Conservation (phyloP, 2,888 invertebrate genomes). For the Chymomyza procnemis region DNA sequence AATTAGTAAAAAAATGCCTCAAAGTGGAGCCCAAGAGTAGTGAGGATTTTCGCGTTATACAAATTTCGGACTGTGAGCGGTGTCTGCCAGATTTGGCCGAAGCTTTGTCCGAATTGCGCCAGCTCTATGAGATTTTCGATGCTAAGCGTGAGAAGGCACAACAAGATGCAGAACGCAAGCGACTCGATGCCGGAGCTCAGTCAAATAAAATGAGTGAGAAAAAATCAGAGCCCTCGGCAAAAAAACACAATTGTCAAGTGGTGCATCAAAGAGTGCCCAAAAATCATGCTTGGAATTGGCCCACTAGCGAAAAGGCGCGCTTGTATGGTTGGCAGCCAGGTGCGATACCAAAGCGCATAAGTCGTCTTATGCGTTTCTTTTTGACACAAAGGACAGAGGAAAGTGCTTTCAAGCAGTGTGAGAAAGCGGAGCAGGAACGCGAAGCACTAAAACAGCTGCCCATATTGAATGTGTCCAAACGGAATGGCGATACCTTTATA, state of each 20-base stretch:
- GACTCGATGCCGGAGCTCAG: not conserved
- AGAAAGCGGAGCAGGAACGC: slow-evolving; percentile 66
- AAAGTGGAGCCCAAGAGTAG: slow-evolving; percentile 30
- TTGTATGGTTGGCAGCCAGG: slow-evolving; percentile 76
- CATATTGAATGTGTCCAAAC: slow-evolving; percentile 82
- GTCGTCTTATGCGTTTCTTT: slow-evolving; percentile 75
- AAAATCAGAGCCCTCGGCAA: slow-evolving; percentile 60
- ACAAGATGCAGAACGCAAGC: slow-evolving; percentile 39
- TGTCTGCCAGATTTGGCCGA: slow-evolving; percentile 67
- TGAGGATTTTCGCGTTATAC: slow-evolving; percentile 53
- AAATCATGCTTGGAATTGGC: slow-evolving; percentile 86
- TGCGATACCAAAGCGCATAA: slow-evolving; percentile 71
- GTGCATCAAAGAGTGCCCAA: slow-evolving; percentile 80
- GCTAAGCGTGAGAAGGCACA: slow-evolving; percentile 33
- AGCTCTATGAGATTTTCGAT: slow-evolving; percentile 66
- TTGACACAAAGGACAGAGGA: slow-evolving; percentile 59
- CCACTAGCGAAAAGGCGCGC: slow-evolving; percentile 48
- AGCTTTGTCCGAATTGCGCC: slow-evolving; percentile 66
- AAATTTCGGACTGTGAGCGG: slow-evolving; percentile 44
- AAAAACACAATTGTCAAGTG: slow-evolving; percentile 81
- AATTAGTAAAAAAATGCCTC: slow-evolving; percentile 37
- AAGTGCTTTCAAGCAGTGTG: slow-evolving; percentile 39
- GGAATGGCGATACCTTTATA: slow-evolving; percentile 83
- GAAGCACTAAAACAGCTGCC: slow-evolving; percentile 77
- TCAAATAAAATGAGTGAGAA: not conserved